A percentile compares a stretch with the other conserved stretches of the same genome.
Conservation (phyloP, 35 echinoderm and acorn worm genomes). For the Stichopus chloronotus region DNA sequence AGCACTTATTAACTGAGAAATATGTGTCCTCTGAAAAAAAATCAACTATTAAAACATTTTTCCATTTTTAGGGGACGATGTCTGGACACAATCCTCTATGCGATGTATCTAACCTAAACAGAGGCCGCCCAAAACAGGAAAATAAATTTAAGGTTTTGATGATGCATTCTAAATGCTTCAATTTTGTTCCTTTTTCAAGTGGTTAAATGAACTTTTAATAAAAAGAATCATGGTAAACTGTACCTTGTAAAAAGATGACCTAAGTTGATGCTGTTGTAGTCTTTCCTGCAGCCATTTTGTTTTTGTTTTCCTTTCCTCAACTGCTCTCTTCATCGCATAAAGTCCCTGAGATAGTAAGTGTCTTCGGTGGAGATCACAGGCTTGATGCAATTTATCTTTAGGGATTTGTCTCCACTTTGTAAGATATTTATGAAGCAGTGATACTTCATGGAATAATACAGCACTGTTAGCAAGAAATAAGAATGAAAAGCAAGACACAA, state of each 20-base stretch:
- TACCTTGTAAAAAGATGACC: slow-evolving; percentile 47
- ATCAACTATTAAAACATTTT: too few relatives aligned
- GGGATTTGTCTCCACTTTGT: slow-evolving; percentile 5
- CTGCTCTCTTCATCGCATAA: slow-evolving; percentile 25
- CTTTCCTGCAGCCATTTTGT: neutral
- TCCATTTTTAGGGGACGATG: too few relatives aligned
- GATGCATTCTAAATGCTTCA: neutral
- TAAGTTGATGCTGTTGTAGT: slow-evolving; percentile 27
- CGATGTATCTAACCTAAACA: too few relatives aligned
- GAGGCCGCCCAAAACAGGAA: too few relatives aligned
- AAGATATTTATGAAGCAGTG: slow-evolving; percentile 38
- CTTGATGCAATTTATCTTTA: neutral
- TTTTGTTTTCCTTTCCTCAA: neutral
- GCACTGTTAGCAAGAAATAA: neutral
- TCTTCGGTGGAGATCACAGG: neutral
- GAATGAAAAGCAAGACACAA: neutral
- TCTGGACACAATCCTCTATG: too few relatives aligned
- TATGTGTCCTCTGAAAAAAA: too few relatives aligned
- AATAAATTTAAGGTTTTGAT: neutral
- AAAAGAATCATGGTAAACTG: neutral
- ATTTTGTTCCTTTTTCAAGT: too few relatives aligned
- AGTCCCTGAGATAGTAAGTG: neutral
- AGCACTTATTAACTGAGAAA: too few relatives aligned
- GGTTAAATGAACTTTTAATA: too few relatives aligned
- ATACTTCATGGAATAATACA: slow-evolving; percentile 58